These are phyloP conservation scores for Palaemon carinicauda DNA, from an alignment of 1,140 invertebrate species.

Conservation along the genomic window DNA sequence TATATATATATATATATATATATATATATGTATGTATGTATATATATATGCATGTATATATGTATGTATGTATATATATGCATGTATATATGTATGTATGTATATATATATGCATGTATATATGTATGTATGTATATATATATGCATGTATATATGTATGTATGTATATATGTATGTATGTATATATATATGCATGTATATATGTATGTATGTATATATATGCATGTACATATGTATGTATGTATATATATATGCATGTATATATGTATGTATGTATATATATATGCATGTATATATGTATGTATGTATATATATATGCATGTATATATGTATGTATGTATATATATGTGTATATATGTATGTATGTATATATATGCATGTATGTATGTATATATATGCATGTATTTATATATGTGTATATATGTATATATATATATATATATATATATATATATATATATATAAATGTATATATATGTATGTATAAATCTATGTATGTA, in stretches of 20 bases:
- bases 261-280: neutral
- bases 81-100: too few relatives aligned
- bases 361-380: neutral
- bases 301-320: neutral
- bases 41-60: too few relatives aligned
- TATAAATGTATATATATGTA: neutral
- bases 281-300: neutral
- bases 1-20: too few relatives aligned
- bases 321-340: neutral
- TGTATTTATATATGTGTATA: constrained; percentile 23
- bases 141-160: too few relatives aligned
- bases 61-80: too few relatives aligned
- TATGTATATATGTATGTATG: too few relatives aligned
- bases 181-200: too few relatives aligned
- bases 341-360: neutral
- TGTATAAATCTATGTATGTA: neutral
- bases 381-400: constrained; percentile 16
- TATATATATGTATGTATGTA: too few relatives aligned
- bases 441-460: constrained; percentile 27
- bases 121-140: too few relatives aligned
- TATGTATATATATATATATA: constrained; percentile 32
- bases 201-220: too few relatives aligned
- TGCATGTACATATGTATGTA: neutral
- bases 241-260: neutral
- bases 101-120: too few relatives aligned